A percentile compares a stretch with the other conserved stretches of the same genome.
Conservation (phyloP, 2,797 vertebrate species). For the Mus minutoides region DNA sequence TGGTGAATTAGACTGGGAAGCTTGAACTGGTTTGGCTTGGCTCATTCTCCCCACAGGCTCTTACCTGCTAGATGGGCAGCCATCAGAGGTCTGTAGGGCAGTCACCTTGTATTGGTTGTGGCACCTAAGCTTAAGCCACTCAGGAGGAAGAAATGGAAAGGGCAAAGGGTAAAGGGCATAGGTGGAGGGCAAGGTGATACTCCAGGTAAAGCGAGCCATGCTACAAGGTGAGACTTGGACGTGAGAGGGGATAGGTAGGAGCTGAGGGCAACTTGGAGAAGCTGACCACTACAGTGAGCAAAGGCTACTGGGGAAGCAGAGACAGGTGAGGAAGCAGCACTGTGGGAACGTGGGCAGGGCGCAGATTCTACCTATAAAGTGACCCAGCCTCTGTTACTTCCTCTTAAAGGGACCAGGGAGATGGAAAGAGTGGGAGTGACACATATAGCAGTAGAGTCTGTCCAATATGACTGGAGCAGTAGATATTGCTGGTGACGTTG, state of each 20-base stretch:
- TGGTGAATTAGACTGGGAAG: not conserved
- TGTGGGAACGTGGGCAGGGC: not conserved
- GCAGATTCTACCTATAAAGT: not conserved
- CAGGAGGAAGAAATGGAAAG: not conserved
- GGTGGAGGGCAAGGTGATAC: not conserved
- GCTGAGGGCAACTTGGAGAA: not conserved
- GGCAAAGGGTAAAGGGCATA: not conserved
- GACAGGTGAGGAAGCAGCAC: not conserved
- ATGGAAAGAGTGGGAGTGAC: not conserved
- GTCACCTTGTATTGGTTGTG: not conserved
- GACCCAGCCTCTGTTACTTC: not conserved
- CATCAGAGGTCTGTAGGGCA: not conserved
- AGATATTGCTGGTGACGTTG: not conserved
- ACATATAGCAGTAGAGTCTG: not conserved
- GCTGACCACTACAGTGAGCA: not conserved
- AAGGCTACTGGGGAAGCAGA: not conserved
- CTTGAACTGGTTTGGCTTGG: not conserved
- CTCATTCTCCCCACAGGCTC: not conserved
- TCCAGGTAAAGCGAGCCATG: not conserved
- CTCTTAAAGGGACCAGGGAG: not conserved
- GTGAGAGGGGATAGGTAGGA: not conserved
- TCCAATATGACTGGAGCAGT: not conserved
- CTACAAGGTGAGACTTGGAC: not conserved
- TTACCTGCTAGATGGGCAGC: not conserved
- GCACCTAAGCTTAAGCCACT: not conserved